Base-by-base conservation (phyloP, 2,888 invertebrate species). In the Polia nebulosa region DNA sequence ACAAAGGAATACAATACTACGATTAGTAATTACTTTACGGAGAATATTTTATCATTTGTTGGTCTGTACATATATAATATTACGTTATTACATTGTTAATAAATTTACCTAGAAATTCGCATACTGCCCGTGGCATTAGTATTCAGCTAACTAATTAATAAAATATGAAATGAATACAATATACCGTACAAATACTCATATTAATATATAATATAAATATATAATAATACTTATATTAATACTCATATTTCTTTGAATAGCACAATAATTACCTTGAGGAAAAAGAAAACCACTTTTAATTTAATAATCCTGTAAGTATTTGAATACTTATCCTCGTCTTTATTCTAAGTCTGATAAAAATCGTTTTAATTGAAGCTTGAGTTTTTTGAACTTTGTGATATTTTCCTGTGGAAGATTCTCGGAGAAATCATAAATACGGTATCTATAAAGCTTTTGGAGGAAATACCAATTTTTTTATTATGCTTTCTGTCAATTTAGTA, bases 271-370 rank as follows among this genome's bases (percentile, higher is more conserved):
- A 51, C 29, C 2, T 6, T 20, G 11, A 56, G 20, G 15, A 25
- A 4, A 44, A 65, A 39, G 29, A n/a, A 6, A 56, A 60, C 47
- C 22, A 41, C 15, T 49, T 49, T 53, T 53, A 47, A 45, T 61
- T 17, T 27, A 59, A 56, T 69, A 58, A 66, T 70, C 15, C 27
- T 27, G 22, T 66, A 20, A 63, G 66, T 63, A 69, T 67, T 72
- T 59, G 6, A 81, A 63, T 55, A 69, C 58, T 78, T 66, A 61
- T 74, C 75, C 22, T 53, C 39, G 52, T 58, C 27, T 56, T 51
- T 41, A 65, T 60, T 63, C 55, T 55, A 58, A 75, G 55, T 45
- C 45, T 36, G 47, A 47, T 44, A 41, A 64, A 49, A 75, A 64
- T 25, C 69, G 52, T 58, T 79, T 64, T 47, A 65, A 75, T 57